Evolutionary conservation across 1,140 invertebrate genomes (phyloP).

Genomic region (Platyscapa corneri): DNA sequence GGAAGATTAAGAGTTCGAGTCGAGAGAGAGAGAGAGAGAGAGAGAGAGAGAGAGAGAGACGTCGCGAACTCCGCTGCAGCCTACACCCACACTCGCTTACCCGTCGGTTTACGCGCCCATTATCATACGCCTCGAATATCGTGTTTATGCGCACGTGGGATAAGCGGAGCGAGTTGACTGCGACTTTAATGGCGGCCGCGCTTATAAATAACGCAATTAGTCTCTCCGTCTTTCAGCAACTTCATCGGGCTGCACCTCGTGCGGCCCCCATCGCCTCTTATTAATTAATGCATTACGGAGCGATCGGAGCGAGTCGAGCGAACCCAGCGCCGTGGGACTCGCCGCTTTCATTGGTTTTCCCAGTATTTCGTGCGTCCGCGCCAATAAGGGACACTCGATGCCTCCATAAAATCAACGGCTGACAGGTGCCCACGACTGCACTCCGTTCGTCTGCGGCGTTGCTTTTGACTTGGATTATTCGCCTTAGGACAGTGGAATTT

Average conservation of each 20-base stretch:
- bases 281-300: conserved; percentile 13
- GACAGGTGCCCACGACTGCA: background rate
- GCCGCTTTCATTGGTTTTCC: conserved; percentile 2
- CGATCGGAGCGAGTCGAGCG: conserved; percentile 21
- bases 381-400: background rate
- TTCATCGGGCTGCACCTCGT: conserved; percentile 24
- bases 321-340: no score
- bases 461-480: no score
- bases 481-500: no score
- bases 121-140: background rate
- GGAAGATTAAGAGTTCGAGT: no score
- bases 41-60: no score
- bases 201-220: conserved; percentile 65
- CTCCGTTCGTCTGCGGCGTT: background rate
- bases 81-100: background rate
- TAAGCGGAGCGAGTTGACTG: background rate
- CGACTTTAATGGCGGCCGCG: conserved; percentile 30
- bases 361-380: background rate
- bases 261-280: background rate
- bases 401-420: conserved; percentile 3
- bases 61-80: background rate
- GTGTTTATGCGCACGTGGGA: conserved; percentile 10
- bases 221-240: conserved; percentile 51
- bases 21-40: no score
- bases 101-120: conserved; percentile 8